phyloP scores from a whole-genome alignment of 2,888 invertebrate genomes.

The Cactoblastis cactorum region DNA sequence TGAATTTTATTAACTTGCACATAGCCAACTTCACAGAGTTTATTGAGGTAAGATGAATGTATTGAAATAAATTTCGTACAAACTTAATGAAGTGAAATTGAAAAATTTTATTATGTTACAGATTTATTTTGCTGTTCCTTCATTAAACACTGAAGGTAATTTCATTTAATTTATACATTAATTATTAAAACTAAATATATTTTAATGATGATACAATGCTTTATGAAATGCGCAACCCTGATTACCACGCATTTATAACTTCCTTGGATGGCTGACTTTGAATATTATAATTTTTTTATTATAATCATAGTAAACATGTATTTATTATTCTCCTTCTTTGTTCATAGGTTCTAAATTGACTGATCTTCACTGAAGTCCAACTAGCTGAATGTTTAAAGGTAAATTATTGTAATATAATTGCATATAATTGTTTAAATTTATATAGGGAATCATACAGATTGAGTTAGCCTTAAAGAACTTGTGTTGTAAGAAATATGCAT shows the following conservation, averaged over 20 bases:
- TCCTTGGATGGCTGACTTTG: conserved; percentile 75
- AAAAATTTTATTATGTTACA: too few species aligned
- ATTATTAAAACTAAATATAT: conserved; percentile 11
- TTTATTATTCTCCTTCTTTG: conserved; percentile 4
- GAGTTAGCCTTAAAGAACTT: too few species aligned
- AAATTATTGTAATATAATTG: not conserved
- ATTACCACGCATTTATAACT: conserved; percentile 77
- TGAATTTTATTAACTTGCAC: not conserved
- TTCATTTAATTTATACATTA: not conserved
- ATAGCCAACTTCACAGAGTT: not conserved
- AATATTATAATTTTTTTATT: not conserved
- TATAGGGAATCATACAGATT: too few species aligned
- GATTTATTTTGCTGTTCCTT: not conserved
- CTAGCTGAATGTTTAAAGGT: not conserved
- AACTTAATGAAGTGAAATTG: too few species aligned
- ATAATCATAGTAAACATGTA: not conserved
- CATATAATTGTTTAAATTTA: too few species aligned
- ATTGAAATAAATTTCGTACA: too few species aligned
- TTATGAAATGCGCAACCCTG: conserved; percentile 75
- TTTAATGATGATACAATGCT: conserved; percentile 71
- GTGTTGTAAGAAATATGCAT: too few species aligned
- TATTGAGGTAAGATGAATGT: conserved; percentile 18
- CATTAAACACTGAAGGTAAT: too few species aligned
- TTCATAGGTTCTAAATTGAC: not conserved
- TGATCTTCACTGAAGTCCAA: not conserved